Conservation (phyloP, 30 jellyfish, hydroid and myxozoan genomes). For the Sanderia malayensis region DNA sequence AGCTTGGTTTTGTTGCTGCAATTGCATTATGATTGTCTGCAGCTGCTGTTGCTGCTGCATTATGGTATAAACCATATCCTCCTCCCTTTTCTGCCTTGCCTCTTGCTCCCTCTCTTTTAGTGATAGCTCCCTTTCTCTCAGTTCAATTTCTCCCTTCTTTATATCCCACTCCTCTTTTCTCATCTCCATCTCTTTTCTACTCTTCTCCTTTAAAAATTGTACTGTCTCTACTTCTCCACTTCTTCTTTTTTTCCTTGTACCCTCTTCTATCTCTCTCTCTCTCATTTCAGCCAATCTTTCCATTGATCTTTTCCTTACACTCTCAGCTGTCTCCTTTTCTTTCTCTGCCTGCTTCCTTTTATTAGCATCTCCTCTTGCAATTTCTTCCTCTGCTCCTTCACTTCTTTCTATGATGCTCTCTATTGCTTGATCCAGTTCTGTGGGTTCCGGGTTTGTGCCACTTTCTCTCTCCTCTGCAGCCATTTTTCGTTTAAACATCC, state of each 20-base stretch:
- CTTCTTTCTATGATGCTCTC: conserved; percentile 7
- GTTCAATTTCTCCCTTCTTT: background rate
- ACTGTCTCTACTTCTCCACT: conserved; percentile 26
- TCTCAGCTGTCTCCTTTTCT: no score
- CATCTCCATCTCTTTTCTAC: conserved; percentile 7
- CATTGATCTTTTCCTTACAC: conserved; percentile 18
- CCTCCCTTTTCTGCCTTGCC: background rate
- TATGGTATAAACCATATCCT: conserved; percentile 2
- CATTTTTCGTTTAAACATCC: no score
- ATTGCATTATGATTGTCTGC: background rate
- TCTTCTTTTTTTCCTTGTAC: background rate
- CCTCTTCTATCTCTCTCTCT: background rate
- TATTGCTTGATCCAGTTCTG: conserved; percentile 14
- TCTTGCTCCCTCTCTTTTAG: background rate
- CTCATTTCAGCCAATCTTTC: background rate
- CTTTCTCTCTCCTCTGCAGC: conserved; percentile 8
- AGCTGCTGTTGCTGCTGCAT: conserved; percentile 17
- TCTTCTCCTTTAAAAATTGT: background rate
- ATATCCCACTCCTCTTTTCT: background rate
- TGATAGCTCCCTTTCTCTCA: background rate
- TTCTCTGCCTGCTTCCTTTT: conserved; percentile 5
- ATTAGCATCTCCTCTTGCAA: background rate
- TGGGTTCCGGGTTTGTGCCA: conserved; percentile 8
- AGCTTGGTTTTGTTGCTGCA: background rate
- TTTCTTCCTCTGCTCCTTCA: background rate